phyloP scores from a whole-genome alignment of 2,797 vertebrate genomes.

The Acanthornis magna region DNA sequence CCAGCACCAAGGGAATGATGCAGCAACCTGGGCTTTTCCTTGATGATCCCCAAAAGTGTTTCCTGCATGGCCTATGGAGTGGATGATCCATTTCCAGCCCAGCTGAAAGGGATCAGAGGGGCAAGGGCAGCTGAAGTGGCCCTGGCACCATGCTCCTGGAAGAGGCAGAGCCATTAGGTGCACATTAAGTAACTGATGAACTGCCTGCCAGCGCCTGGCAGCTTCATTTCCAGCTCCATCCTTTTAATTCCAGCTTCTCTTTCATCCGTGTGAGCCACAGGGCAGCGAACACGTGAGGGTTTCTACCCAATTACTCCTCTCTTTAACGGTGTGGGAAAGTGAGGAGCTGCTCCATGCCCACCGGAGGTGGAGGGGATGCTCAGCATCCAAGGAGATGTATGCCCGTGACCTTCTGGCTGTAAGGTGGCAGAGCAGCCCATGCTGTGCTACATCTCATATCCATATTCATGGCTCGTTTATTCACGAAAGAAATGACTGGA shows the following conservation, averaged over 20 bases:
- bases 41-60: background rate
- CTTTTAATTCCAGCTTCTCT: conserved; percentile 2
- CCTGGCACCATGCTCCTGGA: background rate
- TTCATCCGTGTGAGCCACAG: background rate
- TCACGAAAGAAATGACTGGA: conserved; percentile 36
- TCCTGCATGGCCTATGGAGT: background rate
- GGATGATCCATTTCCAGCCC: background rate
- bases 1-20: background rate
- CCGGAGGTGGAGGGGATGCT: conserved; percentile 6
- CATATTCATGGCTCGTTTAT: conserved; percentile 65
- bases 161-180: background rate
- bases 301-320: conserved; percentile 30
- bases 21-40: background rate
- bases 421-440: conserved; percentile 54
- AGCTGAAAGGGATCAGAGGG: background rate
- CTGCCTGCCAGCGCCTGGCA: background rate
- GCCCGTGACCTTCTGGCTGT: conserved; percentile 49
- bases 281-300: background rate
- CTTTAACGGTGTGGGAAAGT: background rate
- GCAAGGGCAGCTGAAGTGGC: background rate
- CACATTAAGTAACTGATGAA: background rate
- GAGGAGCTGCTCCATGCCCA: background rate
- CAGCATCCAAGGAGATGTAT: conserved; percentile 47
- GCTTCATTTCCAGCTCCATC: background rate
- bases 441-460: conserved; percentile 36